Evolutionary conservation across 2,888 invertebrate genomes (phyloP), one percentile per base, ranked within the genome.

Genomic region (Sacculina carcini): DNA sequence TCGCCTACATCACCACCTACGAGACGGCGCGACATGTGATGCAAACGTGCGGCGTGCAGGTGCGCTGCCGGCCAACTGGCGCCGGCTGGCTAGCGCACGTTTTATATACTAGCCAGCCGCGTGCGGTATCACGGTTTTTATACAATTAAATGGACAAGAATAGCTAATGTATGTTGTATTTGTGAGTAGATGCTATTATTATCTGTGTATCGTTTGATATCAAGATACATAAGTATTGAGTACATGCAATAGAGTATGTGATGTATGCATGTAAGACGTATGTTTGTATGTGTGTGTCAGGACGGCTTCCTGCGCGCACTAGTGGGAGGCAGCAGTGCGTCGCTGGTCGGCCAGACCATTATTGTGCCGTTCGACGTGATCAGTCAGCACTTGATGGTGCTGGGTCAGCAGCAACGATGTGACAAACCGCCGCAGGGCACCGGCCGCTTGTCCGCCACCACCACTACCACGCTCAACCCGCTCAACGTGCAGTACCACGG

Each of bases 331-430:
- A 89, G 80, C 0, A 77, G 78, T 60, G 94, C 94, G 0, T 92
- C 92, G 0, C 66, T 87, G 47, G 85, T 90, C 19, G 84, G 89
- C 0, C 94, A 96, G 68, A 89, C 89, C 0, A 81, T 92, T 52
- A 81, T 92, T 55, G 92, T 94, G 51, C 96, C 96, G 5, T 85
- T 94, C 62, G 96, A 96, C 66, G 83, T 96, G 44, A 73, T 96
- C 51, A 89, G 90, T 57, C 96, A 96, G 62, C 94, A 96, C 63
- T 74, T 92, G 51, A 94, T 94, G 90, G 80, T 96, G 60, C 70
- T 90, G 6, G 89, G 89, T 1, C 60, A 60, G 44, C n/a, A 56
- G 31, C 54, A 54, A 26, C 52, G 51, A 12, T 53, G 54, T n/a
- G 53, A 50, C 40, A 54, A 52, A 49, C 31, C 52, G 19, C 49